Evolutionary conservation across 2,888 invertebrate genomes (phyloP).

Genomic region (Allophyes oxyacanthae): DNA sequence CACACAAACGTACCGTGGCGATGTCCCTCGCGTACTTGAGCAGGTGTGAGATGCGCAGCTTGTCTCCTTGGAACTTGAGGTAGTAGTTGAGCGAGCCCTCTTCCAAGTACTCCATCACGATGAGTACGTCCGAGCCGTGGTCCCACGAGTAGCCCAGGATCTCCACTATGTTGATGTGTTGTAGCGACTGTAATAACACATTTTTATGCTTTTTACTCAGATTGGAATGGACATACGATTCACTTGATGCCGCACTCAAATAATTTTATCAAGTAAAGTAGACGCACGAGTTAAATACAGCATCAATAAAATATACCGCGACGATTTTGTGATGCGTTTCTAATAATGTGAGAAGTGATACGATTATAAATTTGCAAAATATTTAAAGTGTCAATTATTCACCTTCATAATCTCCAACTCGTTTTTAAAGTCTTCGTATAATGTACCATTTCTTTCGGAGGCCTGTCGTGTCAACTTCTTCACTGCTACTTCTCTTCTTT

Average conservation of each 20-base stretch:
- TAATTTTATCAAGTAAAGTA: too few species aligned
- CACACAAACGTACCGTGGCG: constrained; percentile 90
- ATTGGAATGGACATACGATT: too few species aligned
- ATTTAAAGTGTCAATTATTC: constrained; percentile 28
- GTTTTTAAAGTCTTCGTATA: constrained; percentile 93
- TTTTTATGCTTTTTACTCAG: background rate
- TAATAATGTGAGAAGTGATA: too few species aligned
- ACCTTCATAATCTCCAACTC: constrained; percentile 97
- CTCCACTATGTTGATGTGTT: constrained; percentile 96
- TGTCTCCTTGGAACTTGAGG: constrained; percentile 92
- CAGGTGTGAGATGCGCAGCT: constrained; percentile 90
- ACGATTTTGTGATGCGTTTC: too few species aligned
- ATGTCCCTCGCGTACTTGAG: constrained; percentile 95
- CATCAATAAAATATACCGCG: too few species aligned
- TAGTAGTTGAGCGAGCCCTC: constrained; percentile 95
- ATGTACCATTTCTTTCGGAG: constrained; percentile 76
- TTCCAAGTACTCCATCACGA: constrained; percentile 97
- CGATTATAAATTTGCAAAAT: too few species aligned
- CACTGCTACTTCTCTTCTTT: constrained; percentile 80
- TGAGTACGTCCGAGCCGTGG: constrained; percentile 92
- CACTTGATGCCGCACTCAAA: too few species aligned
- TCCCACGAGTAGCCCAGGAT: constrained; percentile 95
- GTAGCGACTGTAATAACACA: constrained; percentile 90
- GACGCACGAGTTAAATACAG: too few species aligned
- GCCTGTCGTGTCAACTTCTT: constrained; percentile 81